Evolutionary conservation across 2,888 invertebrate species (phyloP).

Genomic region (Sesia apiformis): DNA sequence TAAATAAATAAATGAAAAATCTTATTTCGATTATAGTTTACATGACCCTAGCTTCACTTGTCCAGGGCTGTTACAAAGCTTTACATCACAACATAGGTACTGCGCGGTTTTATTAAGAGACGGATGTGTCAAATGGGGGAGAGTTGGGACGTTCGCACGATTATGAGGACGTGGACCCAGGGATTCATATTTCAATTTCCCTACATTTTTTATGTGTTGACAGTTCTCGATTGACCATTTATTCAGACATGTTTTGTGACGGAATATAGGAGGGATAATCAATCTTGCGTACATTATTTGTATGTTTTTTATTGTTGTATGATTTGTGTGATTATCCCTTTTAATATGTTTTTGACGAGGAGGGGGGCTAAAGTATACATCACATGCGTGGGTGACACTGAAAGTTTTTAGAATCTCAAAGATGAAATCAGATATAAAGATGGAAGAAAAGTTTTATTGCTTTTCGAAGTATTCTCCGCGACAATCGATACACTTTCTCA

Average conservation of each 20-base stretch:
- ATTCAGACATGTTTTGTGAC: not conserved
- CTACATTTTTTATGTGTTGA: not conserved
- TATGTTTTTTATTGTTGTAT: not conserved
- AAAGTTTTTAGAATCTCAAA: too few species aligned
- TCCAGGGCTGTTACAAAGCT: constrained; percentile 26
- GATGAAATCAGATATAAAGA: too few species aligned
- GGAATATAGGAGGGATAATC: not conserved
- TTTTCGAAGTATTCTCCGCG: too few species aligned
- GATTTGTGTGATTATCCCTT: not conserved
- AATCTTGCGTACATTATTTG: not conserved
- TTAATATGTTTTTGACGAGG: not conserved
- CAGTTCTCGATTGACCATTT: not conserved
- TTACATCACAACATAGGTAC: constrained; percentile 8
- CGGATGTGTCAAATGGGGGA: constrained; percentile 46
- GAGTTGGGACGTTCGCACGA: not conserved
- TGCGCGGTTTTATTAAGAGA: constrained; percentile 29
- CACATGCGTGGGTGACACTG: too few species aligned
- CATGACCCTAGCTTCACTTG: constrained; percentile 17
- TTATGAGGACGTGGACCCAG: not conserved
- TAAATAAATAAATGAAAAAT: too few species aligned
- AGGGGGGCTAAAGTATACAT: too few species aligned
- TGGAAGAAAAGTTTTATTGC: too few species aligned
- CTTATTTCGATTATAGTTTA: too few species aligned
- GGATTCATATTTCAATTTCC: not conserved
- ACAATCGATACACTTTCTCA: too few species aligned